These are phyloP conservation scores for Alosa sapidissima DNA, from an alignment of 2,797 vertebrate genomes.

Conservation along the genomic window DNA sequence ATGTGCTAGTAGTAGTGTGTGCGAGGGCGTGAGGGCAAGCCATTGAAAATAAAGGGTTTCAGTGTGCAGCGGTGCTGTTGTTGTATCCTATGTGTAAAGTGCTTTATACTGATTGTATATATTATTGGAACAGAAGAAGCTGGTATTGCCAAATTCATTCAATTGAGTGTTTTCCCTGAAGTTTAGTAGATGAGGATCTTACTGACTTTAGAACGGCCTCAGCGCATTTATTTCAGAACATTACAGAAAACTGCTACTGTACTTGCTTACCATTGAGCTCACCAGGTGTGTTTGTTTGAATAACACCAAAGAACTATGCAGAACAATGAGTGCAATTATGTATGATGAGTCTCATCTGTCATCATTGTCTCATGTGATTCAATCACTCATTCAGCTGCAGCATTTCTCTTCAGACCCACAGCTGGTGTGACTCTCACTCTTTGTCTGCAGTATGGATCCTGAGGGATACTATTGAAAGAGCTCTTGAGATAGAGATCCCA, in stretches of 20 bases:
- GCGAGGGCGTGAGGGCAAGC: too few species aligned
- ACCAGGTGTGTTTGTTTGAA: neutral
- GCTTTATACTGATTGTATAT: neutral
- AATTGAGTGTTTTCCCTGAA: neutral
- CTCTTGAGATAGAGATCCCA: conserved; percentile 1
- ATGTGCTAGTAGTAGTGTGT: too few species aligned
- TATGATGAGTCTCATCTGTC: neutral
- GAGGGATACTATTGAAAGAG: neutral
- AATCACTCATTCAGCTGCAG: neutral
- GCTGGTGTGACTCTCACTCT: neutral
- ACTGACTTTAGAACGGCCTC: neutral
- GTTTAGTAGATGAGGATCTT: neutral
- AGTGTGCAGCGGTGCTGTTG: too few species aligned
- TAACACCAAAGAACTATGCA: neutral
- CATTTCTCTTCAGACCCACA: neutral
- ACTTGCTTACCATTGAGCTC: neutral
- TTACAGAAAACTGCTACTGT: neutral
- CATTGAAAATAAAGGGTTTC: too few species aligned
- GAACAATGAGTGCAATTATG: neutral
- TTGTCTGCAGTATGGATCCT: neutral
- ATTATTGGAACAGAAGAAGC: neutral
- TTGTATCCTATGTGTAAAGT: too few species aligned
- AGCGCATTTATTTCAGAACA: neutral
- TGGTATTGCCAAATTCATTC: neutral
- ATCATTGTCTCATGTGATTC: neutral